phyloP scores from a whole-genome alignment of 92 coral and sea anemone species.

The Zoanthus solanderi region DNA sequence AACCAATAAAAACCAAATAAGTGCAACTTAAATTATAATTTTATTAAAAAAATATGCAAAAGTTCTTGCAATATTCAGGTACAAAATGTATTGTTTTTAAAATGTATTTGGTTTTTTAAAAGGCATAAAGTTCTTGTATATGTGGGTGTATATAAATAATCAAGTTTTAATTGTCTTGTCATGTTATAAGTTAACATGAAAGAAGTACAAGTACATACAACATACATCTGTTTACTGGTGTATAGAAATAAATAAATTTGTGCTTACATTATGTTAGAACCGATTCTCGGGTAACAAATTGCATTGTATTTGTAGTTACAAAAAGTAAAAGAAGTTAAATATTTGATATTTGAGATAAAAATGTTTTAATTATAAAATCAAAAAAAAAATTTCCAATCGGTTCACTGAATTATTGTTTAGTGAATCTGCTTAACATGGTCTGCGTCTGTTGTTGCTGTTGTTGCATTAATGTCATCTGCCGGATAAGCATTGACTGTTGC shows the following conservation, averaged over 20 bases:
- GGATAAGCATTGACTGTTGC: constrained; percentile 29
- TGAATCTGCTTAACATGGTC: constrained; percentile 14
- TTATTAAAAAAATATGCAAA: constrained; percentile 4
- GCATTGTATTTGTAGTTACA: background rate
- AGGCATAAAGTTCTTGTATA: background rate
- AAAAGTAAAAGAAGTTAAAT: background rate
- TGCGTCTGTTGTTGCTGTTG: constrained; percentile 28
- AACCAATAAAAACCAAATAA: background rate
- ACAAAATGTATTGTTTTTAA: background rate
- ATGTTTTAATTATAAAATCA: background rate
- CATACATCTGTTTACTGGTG: background rate
- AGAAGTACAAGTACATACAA: background rate
- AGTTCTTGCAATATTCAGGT: constrained; percentile 5
- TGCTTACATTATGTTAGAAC: background rate
- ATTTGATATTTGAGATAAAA: constrained; percentile 11
- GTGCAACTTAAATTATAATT: background rate
- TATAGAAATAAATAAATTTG: background rate
- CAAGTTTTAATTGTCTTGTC: background rate
- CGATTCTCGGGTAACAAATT: background rate
- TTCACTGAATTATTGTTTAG: background rate
- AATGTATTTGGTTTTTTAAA: constrained; percentile 9
- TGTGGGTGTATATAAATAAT: background rate
- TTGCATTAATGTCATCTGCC: constrained; percentile 44
- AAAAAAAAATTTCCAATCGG: background rate
- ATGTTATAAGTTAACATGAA: background rate